Conservation (phyloP, 2,888 invertebrate genomes). For the Phymatocera aterrima region DNA sequence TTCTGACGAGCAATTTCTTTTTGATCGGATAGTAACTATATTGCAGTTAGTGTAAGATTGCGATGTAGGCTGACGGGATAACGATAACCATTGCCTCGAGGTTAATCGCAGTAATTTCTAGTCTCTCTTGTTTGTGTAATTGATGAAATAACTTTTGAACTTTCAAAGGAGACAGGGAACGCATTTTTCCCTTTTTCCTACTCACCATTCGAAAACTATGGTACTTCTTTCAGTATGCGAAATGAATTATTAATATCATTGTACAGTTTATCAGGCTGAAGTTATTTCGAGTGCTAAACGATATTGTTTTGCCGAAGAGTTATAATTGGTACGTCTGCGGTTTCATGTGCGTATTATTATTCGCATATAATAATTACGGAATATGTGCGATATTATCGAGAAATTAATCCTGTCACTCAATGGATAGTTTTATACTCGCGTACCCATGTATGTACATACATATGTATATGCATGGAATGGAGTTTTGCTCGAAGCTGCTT, state of each 20-base stretch:
- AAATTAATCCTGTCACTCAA: neutral
- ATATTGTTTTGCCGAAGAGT: neutral
- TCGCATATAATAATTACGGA: neutral
- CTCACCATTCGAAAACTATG: too few species aligned
- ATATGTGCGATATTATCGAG: neutral
- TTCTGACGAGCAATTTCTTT: neutral
- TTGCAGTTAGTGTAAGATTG: neutral
- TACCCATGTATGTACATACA: too few species aligned
- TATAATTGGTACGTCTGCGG: neutral
- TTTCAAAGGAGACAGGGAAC: neutral
- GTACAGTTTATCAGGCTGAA: neutral
- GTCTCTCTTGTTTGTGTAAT: neutral
- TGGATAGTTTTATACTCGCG: too few species aligned
- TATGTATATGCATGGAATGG: neutral
- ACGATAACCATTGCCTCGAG: neutral
- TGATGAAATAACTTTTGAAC: neutral
- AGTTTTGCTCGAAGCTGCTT: neutral
- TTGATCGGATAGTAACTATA: neutral
- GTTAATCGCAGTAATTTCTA: neutral
- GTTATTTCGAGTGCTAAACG: neutral
- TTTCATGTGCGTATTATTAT: neutral
- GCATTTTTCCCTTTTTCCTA: neutral
- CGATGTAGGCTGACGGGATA: neutral
- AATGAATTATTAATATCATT: neutral
- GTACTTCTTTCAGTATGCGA: too few species aligned